A percentile compares a stretch with the other conserved stretches of the same genome.
These are phyloP conservation scores for Papilio dardanus DNA, from an alignment of 1,140 invertebrate genomes.

Conservation along the genomic window DNA sequence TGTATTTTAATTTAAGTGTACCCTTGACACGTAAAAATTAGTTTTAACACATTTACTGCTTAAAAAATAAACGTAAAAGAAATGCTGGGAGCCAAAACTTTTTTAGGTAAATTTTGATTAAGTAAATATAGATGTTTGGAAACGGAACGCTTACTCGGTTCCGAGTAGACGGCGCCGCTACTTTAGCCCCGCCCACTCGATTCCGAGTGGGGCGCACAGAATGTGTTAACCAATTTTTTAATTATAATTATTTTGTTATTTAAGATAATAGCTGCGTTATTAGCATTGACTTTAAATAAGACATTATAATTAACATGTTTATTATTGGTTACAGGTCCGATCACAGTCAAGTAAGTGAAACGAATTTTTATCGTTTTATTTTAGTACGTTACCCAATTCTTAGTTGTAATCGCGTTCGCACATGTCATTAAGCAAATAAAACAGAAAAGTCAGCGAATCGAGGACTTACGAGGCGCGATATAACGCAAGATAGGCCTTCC, in stretches of 20 bases:
- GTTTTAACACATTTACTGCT: no score
- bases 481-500: constrained; percentile 63
- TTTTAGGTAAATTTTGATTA: no score
- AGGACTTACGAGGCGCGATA: constrained; percentile 68
- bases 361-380: constrained; percentile 9
- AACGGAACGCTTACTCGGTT: no score
- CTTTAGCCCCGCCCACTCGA: no score
- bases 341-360: not conserved
- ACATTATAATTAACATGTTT: not conserved
- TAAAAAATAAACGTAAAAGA: no score
- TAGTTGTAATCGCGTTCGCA: constrained; percentile 51
- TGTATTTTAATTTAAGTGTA: not conserved
- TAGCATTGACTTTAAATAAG: not conserved
- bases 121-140: no score
- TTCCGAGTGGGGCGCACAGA: no score
- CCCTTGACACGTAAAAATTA: not conserved
- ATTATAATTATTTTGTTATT: no score
- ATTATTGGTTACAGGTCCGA: not conserved
- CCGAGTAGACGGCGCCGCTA: no score
- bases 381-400: constrained; percentile 10
- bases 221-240: no score
- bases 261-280: no score
- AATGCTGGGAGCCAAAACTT: no score
- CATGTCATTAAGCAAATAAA: constrained; percentile 70
- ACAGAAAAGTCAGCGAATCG: constrained; percentile 68